Conservation (phyloP, 2,888 invertebrate species). For the Actias luna region DNA sequence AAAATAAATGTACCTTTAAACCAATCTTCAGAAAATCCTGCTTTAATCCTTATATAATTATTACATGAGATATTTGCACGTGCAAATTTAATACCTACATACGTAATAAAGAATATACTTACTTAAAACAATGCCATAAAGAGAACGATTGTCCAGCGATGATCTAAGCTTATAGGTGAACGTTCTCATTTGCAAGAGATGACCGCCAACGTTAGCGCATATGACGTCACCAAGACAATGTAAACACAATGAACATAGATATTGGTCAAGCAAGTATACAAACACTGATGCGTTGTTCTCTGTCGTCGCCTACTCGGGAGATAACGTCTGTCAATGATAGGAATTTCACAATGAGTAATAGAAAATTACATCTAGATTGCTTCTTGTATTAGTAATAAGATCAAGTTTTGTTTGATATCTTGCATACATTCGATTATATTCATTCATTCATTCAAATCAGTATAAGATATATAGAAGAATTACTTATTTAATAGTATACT, state of each 20-base stretch:
- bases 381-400: neutral
- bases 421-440: too few relatives aligned
- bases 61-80: too few relatives aligned
- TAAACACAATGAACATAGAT: conserved; percentile 9
- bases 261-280: conserved; percentile 8
- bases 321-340: neutral
- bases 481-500: too few relatives aligned
- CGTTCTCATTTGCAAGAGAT: conserved; percentile 22
- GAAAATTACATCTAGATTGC: neutral
- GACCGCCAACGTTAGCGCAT: neutral
- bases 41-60: too few relatives aligned
- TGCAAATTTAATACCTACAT: neutral
- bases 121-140: neutral
- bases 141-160: conserved; percentile 25
- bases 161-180: conserved; percentile 41
- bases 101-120: neutral
- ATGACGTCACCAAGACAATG: conserved; percentile 14
- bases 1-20: too few relatives aligned
- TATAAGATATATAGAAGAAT: too few relatives aligned
- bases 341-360: conserved; percentile 13
- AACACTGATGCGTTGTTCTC: conserved; percentile 14
- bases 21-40: too few relatives aligned
- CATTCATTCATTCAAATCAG: too few relatives aligned
- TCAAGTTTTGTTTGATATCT: too few relatives aligned
- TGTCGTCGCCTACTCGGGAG: neutral